Percentiles rank a stretch among this genome's conserved stretches.
Conservation (phyloP, 2,797 vertebrate species). For the Sebastes elongatus region DNA sequence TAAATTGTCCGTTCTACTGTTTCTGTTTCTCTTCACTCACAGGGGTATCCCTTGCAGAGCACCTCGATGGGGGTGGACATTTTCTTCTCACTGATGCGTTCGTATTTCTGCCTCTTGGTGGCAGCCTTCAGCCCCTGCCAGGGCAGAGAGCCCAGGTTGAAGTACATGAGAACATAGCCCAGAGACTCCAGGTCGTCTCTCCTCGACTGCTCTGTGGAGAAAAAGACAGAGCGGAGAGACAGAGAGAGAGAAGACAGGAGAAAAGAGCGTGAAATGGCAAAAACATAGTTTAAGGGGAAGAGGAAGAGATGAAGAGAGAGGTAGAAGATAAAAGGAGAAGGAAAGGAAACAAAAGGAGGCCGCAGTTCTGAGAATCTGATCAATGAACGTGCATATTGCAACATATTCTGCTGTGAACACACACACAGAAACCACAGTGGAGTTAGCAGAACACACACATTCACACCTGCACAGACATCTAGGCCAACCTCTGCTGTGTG, state of each 20-base stretch:
- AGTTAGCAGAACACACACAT: background rate
- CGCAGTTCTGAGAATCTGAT: background rate
- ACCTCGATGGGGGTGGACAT: constrained; percentile 98
- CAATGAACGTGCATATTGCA: constrained; percentile 5
- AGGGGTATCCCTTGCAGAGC: constrained; percentile 96
- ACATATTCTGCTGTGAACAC: background rate
- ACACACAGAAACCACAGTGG: background rate
- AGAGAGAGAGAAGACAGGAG: background rate
- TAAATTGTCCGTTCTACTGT: background rate
- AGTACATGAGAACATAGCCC: constrained; percentile 98
- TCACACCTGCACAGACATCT: background rate
- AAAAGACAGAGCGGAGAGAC: background rate
- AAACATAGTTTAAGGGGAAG: background rate
- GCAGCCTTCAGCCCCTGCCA: constrained; percentile 98
- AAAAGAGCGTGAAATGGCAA: background rate
- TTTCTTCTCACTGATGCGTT: constrained; percentile 98
- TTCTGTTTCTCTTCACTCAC: constrained; percentile 78
- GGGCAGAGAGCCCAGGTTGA: constrained; percentile 96
- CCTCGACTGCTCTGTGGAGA: constrained; percentile 90
- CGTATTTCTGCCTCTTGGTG: constrained; percentile 97
- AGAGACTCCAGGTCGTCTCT: constrained; percentile 96
- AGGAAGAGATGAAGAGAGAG: background rate
- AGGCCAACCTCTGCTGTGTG: background rate
- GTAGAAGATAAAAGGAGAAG: background rate
- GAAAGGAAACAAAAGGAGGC: background rate